These are phyloP conservation scores for Papilio glaucus DNA, from an alignment of 1,140 invertebrate species.

Conservation along the genomic window DNA sequence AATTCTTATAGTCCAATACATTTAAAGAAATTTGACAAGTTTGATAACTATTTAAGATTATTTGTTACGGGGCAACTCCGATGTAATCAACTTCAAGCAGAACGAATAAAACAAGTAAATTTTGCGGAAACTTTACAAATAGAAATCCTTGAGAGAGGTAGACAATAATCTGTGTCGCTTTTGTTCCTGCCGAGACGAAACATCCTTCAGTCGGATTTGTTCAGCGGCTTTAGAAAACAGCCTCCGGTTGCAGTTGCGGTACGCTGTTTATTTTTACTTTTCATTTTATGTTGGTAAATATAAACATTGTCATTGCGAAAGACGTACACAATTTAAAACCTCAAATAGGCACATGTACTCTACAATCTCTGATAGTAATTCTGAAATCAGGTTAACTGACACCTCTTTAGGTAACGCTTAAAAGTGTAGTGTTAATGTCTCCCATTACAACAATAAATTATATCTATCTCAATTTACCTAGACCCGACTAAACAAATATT, in stretches of 20 bases:
- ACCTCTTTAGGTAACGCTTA: too few relatives aligned
- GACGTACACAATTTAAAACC: not conserved
- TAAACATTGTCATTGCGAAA: not conserved
- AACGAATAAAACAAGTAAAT: slow-evolving; percentile 13
- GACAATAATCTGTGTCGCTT: slow-evolving; percentile 21
- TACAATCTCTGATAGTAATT: not conserved
- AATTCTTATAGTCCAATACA: not conserved
- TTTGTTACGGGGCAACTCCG: not conserved
- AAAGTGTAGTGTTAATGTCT: too few relatives aligned
- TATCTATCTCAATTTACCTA: too few relatives aligned
- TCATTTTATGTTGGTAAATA: slow-evolving; percentile 13
- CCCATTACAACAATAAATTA: too few relatives aligned
- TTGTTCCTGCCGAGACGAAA: slow-evolving; percentile 14
- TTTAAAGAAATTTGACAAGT: not conserved
- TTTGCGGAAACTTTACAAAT: slow-evolving; percentile 20
- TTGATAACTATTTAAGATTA: not conserved
- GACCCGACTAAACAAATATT: not conserved
- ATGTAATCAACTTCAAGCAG: not conserved
- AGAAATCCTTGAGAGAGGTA: slow-evolving; percentile 22
- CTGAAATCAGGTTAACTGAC: not conserved
- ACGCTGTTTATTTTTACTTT: not conserved
- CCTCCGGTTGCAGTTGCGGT: not conserved
- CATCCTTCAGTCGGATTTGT: slow-evolving; percentile 15
- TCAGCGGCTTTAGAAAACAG: not conserved
- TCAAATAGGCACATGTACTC: not conserved